phyloP scores from a whole-genome alignment of 1,140 invertebrate species.

The Pissodes strobi region DNA sequence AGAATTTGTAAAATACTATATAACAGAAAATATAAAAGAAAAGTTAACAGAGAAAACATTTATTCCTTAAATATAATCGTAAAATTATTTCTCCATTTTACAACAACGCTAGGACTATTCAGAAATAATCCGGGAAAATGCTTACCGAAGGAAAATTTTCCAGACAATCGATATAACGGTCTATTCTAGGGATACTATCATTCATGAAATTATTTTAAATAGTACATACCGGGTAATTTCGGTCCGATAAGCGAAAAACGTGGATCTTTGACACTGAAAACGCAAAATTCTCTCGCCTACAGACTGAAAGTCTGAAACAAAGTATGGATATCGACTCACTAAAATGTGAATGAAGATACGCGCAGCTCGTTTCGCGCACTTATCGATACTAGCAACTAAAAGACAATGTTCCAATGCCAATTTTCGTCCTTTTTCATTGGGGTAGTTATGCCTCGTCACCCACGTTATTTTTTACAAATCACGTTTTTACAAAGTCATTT shows the following conservation, averaged over 20 bases:
- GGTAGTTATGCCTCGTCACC: slow-evolving; percentile 30
- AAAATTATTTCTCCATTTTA: slow-evolving; percentile 23
- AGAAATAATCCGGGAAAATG: background rate
- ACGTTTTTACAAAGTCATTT: too few species aligned
- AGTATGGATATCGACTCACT: slow-evolving; percentile 36
- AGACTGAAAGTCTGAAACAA: slow-evolving; percentile 29
- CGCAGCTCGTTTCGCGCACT: slow-evolving; percentile 32
- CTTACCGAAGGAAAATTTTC: background rate
- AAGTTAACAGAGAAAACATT: slow-evolving; percentile 15
- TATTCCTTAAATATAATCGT: background rate
- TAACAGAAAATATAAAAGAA: background rate
- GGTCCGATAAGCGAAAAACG: slow-evolving; percentile 24
- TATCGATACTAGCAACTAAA: slow-evolving; percentile 38
- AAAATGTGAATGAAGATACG: slow-evolving; percentile 33
- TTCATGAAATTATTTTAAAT: background rate
- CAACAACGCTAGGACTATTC: too few species aligned
- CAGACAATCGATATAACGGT: too few species aligned
- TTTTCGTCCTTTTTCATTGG: slow-evolving; percentile 32
- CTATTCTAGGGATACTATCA: background rate
- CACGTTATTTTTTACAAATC: slow-evolving; percentile 12
- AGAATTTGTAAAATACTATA: slow-evolving; percentile 7
- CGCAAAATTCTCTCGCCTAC: slow-evolving; percentile 19
- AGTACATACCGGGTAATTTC: slow-evolving; percentile 22
- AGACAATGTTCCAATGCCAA: slow-evolving; percentile 37
- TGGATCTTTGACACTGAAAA: slow-evolving; percentile 17